These are phyloP conservation scores for Oasisia sp. DNA, from an alignment of 2,888 invertebrate genomes.

Conservation along the genomic window DNA sequence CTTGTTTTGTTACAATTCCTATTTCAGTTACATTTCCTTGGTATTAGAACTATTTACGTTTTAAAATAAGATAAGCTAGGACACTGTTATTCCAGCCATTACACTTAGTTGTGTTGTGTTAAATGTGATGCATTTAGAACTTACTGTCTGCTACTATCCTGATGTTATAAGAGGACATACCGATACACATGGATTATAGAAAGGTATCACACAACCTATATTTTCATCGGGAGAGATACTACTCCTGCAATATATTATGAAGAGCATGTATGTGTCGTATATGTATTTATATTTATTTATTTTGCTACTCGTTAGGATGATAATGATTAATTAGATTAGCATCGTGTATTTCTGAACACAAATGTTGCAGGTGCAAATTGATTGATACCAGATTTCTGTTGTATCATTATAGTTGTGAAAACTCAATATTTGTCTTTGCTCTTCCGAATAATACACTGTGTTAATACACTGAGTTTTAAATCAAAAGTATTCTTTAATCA, in stretches of 20 bases:
- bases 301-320: slow-evolving; percentile 6
- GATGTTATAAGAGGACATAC: background rate
- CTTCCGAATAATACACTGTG: background rate
- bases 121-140: background rate
- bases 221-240: background rate
- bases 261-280: background rate
- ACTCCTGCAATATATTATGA: background rate
- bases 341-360: background rate
- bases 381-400: background rate
- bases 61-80: background rate
- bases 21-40: background rate
- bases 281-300: slow-evolving; percentile 17
- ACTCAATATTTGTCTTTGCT: background rate
- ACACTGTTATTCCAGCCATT: background rate
- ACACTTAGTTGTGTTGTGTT: background rate
- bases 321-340: background rate
- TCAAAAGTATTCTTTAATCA: background rate
- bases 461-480: background rate
- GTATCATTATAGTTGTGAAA: background rate
- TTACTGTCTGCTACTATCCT: background rate
- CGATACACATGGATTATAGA: background rate
- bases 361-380: background rate
- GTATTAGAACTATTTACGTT: background rate
- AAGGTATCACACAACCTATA: background rate
- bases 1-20: background rate